Evolutionary conservation across 1,140 invertebrate species (phyloP).

Genomic region (Nomia melanderi): DNA sequence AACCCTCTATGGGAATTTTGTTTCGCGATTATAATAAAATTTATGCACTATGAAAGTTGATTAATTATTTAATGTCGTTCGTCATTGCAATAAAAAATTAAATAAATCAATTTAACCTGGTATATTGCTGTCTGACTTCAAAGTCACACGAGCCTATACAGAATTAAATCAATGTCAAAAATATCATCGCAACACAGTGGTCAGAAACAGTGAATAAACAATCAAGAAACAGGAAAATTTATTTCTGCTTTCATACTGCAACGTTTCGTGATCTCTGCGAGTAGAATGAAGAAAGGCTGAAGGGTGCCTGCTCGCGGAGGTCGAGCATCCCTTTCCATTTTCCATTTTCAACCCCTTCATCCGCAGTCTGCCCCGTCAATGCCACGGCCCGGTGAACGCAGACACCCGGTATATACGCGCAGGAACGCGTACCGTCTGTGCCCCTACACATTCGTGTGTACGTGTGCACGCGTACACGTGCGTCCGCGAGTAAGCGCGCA

Average conservation of each 20-base stretch:
- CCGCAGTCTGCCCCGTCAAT: slow-evolving; percentile 51
- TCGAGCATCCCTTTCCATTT: slow-evolving; percentile 6
- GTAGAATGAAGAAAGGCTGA: slow-evolving; percentile 7
- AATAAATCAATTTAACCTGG: too few species aligned
- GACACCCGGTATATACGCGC: slow-evolving; percentile 25
- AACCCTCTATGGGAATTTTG: too few species aligned
- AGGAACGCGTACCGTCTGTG: too few species aligned
- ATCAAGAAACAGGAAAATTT: background rate
- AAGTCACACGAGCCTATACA: too few species aligned
- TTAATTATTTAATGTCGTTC: too few species aligned
- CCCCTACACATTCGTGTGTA: background rate
- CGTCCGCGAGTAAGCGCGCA: too few species aligned
- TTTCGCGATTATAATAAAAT: too few species aligned
- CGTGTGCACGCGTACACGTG: background rate
- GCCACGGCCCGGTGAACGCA: slow-evolving; percentile 53
- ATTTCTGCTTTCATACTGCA: background rate
- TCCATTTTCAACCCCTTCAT: slow-evolving; percentile 23
- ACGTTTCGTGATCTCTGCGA: background rate
- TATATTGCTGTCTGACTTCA: too few species aligned
- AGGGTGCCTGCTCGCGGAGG: slow-evolving; percentile 5
- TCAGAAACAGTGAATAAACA: background rate
- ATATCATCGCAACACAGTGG: too few species aligned
- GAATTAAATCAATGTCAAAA: too few species aligned
- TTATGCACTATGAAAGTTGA: too few species aligned
- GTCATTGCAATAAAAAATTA: too few species aligned